These are phyloP conservation scores for Omphaloscelis lunosa DNA, from an alignment of 2,888 invertebrate species.

Conservation along the genomic window DNA sequence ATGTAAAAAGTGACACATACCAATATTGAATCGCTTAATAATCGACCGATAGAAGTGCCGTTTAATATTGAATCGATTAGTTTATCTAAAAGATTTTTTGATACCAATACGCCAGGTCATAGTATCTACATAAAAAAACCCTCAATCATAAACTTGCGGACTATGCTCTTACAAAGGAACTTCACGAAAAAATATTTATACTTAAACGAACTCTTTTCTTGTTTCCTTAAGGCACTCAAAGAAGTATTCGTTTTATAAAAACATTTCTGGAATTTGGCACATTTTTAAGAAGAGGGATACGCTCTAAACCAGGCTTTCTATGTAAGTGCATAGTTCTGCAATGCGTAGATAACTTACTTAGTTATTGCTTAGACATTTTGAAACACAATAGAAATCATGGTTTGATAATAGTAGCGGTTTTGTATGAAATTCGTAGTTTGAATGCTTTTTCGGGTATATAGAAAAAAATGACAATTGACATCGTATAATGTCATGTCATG, in stretches of 20 bases:
- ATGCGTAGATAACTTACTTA: conserved; percentile 61
- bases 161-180: conserved; percentile 84
- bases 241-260: conserved; percentile 87
- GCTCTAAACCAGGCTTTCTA: conserved; percentile 63
- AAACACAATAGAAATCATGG: conserved; percentile 18
- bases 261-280: conserved; percentile 87
- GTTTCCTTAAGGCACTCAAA: conserved; percentile 79
- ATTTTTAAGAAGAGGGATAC: conserved; percentile 85
- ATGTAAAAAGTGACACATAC: not conserved
- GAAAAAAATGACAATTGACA: not conserved
- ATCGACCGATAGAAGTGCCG: not conserved
- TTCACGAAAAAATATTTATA: conserved; percentile 10
- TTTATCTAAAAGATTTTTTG: not conserved
- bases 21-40: not conserved
- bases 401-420: not conserved
- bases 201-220: conserved; percentile 59
- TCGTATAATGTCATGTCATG: not conserved
- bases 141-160: conserved; percentile 71
- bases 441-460: conserved; percentile 22
- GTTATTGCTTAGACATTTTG: conserved; percentile 5
- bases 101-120: conserved; percentile 52
- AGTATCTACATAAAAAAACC: not conserved
- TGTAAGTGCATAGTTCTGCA: conserved; percentile 91
- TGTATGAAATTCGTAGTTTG: not conserved
- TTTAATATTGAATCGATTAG: not conserved